Evolutionary conservation across 1,140 invertebrate genomes (phyloP).

Genomic region (Brachionus manjavacas): DNA sequence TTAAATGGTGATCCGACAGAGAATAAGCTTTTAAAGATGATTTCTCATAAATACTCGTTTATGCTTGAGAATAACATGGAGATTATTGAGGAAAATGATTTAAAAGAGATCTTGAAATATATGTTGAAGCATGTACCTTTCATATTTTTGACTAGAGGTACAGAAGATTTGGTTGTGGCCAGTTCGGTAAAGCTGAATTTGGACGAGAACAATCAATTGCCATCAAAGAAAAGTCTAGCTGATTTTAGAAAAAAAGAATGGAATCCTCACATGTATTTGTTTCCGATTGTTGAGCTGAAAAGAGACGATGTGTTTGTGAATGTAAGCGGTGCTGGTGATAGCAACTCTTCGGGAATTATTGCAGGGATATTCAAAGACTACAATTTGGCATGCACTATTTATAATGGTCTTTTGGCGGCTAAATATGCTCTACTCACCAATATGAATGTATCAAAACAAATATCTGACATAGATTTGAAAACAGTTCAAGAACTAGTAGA

Average conservation of each 20-base stretch:
- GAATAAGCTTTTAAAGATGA: background rate
- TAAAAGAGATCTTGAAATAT: slow-evolving; percentile 23
- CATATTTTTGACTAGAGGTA: slow-evolving; percentile 21
- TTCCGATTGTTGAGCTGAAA: background rate
- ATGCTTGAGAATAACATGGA: background rate
- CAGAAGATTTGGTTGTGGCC: background rate
- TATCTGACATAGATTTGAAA: slow-evolving; percentile 2
- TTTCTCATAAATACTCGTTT: background rate
- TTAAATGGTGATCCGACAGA: background rate
- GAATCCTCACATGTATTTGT: background rate
- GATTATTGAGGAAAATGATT: slow-evolving; percentile 1
- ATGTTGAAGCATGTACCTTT: background rate
- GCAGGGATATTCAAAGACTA: slow-evolving; percentile 6
- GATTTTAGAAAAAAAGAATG: background rate
- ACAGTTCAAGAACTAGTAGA: background rate
- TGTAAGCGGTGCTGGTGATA: slow-evolving; percentile 42
- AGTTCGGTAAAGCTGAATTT: background rate
- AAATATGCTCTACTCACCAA: slow-evolving; percentile 5
- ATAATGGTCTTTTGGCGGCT: slow-evolving; percentile 25
- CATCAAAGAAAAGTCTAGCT: background rate
- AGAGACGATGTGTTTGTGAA: background rate
- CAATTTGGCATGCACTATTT: background rate
- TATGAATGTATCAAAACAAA: slow-evolving; percentile 1
- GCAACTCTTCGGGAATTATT: slow-evolving; percentile 35
- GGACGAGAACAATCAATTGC: background rate